Evolutionary conservation across 1,140 invertebrate genomes (phyloP).

Genomic region (Anadara kagoshimensis): DNA sequence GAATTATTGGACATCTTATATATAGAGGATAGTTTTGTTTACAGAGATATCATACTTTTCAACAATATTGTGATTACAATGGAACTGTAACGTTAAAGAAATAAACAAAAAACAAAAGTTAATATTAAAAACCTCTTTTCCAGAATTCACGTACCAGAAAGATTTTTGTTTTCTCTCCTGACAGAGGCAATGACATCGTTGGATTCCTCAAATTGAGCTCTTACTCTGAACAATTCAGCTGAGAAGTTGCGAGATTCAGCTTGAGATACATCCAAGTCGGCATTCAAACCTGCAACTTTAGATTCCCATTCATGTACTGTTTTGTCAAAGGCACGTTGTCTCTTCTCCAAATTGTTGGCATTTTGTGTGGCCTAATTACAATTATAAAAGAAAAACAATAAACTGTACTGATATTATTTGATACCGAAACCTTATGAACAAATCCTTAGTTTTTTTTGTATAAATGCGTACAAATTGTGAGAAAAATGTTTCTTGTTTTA

Average conservation of each 20-base stretch:
- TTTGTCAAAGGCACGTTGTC: conserved; percentile 99
- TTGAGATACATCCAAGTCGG: conserved; percentile 97
- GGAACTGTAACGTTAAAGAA: too few species aligned
- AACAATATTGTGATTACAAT: too few species aligned
- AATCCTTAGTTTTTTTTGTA: too few species aligned
- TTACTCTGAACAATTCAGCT: conserved; percentile 98
- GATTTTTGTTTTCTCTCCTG: conserved; percentile 99
- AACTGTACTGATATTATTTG: too few species aligned
- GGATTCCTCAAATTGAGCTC: conserved; percentile 97
- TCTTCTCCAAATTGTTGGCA: conserved; percentile 98
- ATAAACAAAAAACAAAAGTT: neutral
- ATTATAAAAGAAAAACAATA: neutral
- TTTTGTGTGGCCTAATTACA: conserved; percentile 84
- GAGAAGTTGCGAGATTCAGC: conserved; percentile 99
- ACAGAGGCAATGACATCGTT: conserved; percentile 97
- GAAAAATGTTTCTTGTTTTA: too few species aligned
- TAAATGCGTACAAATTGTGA: too few species aligned
- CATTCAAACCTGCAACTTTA: conserved; percentile 97
- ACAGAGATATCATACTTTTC: too few species aligned
- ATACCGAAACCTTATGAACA: too few species aligned
- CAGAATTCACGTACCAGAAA: conserved; percentile 80
- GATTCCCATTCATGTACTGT: conserved; percentile 99
- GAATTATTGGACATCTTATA: too few species aligned
- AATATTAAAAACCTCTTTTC: neutral
- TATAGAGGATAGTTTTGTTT: too few species aligned